Evolutionary conservation across 2,888 invertebrate species (phyloP), one percentile per base, ranked within the genome.

Genomic region (Anthophora plumipes): DNA sequence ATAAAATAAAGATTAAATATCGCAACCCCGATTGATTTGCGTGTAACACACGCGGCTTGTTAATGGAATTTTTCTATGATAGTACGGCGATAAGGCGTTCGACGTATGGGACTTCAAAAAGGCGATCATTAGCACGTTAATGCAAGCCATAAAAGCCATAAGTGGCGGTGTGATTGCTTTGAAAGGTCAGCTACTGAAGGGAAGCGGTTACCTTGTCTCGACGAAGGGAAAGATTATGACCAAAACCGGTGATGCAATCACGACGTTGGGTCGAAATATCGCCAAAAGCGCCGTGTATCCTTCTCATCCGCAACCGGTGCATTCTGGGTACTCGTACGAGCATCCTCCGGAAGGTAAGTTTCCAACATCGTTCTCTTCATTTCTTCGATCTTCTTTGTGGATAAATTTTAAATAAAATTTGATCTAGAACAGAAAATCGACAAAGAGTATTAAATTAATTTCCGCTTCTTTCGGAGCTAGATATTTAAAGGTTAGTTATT

Each of bases 61-160:
- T 78, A 75, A 78, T 68, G 20, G 20, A 64, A 67, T 80, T 80
- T 70, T 77, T 77, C 66, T 70, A 80, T 80, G 66, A 77, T 77
- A 80, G 80, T 73, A 64, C 72, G 88, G 85, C 46, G 80, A 85
- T 39, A 92, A 92, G 77, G 82, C 90, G 82, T 96, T 96, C 87
- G 96, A 96, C 93, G 95, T 96, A 85, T 97, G 96, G 96, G 95
- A 96, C 25, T 94, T 97, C 89, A 97, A 97, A 93, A 97, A 97
- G 91, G 97, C 97, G 0, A 96, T 98, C 79, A 94, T 97, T 20
- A 96, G 96, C 93, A 97, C 97, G 5, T 94, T 98, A 12, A 95
- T 98, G 91, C 97, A 98, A 95, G 97, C 98, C 0, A 96, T 97
- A 0, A 98, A 98, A 91, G 97, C 98, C 17, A 97, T 98, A 82